phyloP scores from a whole-genome alignment of 2,113 vertebrate species.

The Nanorana parkeri region DNA sequence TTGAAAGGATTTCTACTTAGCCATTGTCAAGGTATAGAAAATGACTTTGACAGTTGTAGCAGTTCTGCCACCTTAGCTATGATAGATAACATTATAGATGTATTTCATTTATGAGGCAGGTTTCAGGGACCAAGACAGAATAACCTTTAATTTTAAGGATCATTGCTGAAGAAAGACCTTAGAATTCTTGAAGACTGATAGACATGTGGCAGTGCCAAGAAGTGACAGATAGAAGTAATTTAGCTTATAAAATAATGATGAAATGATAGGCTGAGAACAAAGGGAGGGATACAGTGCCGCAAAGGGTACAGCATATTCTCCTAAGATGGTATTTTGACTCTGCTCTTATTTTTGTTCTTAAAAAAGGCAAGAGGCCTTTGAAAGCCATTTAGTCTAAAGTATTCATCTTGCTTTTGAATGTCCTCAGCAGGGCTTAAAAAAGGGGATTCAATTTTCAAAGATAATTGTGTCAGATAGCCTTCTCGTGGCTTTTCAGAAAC shows the following conservation, averaged over 20 bases:
- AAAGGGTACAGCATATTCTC: slow-evolving; percentile 52
- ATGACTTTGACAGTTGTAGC: slow-evolving; percentile 27
- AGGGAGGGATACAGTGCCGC: slow-evolving; percentile 52
- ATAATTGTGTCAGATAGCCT: slow-evolving; percentile 92
- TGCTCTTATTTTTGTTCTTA: slow-evolving; percentile 58
- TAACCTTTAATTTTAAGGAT: slow-evolving; percentile 53
- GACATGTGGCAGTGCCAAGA: slow-evolving; percentile 46
- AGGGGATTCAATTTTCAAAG: slow-evolving; percentile 80
- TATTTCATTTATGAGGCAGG: slow-evolving; percentile 50
- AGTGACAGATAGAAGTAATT: slow-evolving; percentile 58
- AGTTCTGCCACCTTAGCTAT: slow-evolving; percentile 35
- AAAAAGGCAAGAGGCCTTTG: slow-evolving; percentile 66
- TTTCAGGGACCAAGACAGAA: slow-evolving; percentile 39
- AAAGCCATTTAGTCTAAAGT: slow-evolving; percentile 73
- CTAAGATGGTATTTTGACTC: slow-evolving; percentile 58
- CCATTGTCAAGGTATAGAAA: slow-evolving; percentile 20
- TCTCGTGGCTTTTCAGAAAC: slow-evolving; percentile 77
- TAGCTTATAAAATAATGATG: slow-evolving; percentile 52
- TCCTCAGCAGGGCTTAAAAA: slow-evolving; percentile 74
- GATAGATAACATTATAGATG: slow-evolving; percentile 36
- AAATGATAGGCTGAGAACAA: slow-evolving; percentile 54
- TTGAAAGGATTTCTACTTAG: slow-evolving; percentile 36
- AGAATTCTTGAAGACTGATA: slow-evolving; percentile 51
- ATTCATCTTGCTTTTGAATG: slow-evolving; percentile 66
- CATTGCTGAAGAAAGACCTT: slow-evolving; percentile 53